Evolutionary conservation across 1,140 invertebrate species (phyloP).

Genomic region (Drosophila aff.): DNA sequence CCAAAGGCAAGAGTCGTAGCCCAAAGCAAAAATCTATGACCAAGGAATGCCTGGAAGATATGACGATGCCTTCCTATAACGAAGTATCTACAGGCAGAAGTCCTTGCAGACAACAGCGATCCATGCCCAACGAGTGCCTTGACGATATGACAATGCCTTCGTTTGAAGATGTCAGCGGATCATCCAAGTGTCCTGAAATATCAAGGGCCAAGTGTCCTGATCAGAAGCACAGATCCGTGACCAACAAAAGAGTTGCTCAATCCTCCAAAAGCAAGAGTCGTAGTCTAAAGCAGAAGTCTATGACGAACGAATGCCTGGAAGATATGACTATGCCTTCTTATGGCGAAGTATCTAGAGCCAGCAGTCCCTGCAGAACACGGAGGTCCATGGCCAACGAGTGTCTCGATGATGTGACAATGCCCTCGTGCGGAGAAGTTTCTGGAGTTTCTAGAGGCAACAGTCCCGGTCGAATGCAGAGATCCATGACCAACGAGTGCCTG

Average conservation of each 20-base stretch:
- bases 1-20: not conserved
- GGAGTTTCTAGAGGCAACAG: no score
- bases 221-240: not conserved
- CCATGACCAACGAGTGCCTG: no score
- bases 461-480: no score
- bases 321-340: slow-evolving; percentile 8
- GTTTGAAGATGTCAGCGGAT: not conserved
- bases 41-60: slow-evolving; percentile 27
- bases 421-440: not conserved
- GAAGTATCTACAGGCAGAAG: not conserved
- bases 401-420: slow-evolving; percentile 32
- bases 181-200: not conserved
- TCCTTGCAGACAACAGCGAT: not conserved
- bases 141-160: slow-evolving; percentile 29
- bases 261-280: not conserved
- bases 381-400: slow-evolving; percentile 14
- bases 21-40: not conserved
- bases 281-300: not conserved
- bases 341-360: not conserved
- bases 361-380: not conserved
- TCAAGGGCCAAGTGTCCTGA: not conserved
- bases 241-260: not conserved
- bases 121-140: slow-evolving; percentile 25
- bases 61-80: not conserved
- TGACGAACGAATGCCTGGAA: slow-evolving; percentile 24